phyloP scores from a whole-genome alignment of 2,113 vertebrate genomes.

The Ariopsis seemanni region DNA sequence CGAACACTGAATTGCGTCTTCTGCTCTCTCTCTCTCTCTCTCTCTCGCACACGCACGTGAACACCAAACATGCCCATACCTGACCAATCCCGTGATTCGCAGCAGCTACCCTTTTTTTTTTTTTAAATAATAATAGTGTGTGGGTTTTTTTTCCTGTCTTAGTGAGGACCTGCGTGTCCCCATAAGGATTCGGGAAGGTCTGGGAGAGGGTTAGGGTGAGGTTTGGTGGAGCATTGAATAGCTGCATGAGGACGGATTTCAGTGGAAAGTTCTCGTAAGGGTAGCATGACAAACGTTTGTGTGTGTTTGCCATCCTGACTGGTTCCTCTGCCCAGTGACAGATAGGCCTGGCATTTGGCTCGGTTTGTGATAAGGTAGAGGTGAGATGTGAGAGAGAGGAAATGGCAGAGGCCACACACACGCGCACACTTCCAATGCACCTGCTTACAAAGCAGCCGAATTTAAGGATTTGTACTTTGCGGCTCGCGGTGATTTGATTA shows the following conservation, averaged over 20 bases:
- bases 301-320: slow-evolving; percentile 13
- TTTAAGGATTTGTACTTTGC: background rate
- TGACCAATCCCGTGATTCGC: slow-evolving; percentile 13
- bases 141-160: background rate
- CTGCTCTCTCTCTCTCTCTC: background rate
- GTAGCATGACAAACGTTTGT: background rate
- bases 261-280: background rate
- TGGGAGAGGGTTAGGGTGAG: background rate
- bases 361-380: slow-evolving; percentile 47
- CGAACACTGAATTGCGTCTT: background rate
- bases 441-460: background rate
- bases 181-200: background rate
- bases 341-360: slow-evolving; percentile 57
- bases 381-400: slow-evolving; percentile 22
- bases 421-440: background rate
- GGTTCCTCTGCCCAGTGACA: slow-evolving; percentile 39
- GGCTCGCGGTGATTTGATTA: background rate
- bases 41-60: background rate
- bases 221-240: background rate
- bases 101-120: background rate
- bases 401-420: slow-evolving; percentile 26
- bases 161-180: background rate
- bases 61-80: slow-evolving; percentile 19
- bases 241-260: background rate
- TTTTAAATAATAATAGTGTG: background rate